These are phyloP conservation scores for Myocastor coypus DNA, from an alignment of 2,113 vertebrate species.

Conservation along the genomic window DNA sequence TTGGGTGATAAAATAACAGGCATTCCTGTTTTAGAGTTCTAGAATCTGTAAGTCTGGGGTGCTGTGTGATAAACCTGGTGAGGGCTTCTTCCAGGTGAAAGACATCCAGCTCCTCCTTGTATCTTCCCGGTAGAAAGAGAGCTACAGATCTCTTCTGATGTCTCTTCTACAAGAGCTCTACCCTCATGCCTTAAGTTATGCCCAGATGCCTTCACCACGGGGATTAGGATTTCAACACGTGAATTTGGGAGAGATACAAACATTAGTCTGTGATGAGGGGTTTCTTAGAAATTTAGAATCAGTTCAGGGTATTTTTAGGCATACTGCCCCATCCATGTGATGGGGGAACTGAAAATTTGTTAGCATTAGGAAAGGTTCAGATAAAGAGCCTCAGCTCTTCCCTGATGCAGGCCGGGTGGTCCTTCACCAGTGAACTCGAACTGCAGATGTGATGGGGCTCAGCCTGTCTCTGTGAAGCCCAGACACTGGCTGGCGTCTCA, in stretches of 20 bases:
- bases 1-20: neutral
- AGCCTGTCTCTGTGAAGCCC: neutral
- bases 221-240: neutral
- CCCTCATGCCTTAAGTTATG: neutral
- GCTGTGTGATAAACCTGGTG: no score
- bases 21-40: neutral
- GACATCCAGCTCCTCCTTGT: neutral
- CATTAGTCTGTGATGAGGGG: neutral
- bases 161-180: neutral
- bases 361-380: neutral
- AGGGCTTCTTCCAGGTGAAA: neutral
- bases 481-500: neutral
- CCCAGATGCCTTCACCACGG: neutral
- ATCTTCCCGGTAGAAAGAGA: neutral
- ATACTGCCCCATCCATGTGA: neutral
- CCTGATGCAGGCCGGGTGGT: neutral
- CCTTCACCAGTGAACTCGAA: neutral
- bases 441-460: neutral
- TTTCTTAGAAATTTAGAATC: slow-evolving; percentile 26
- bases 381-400: neutral
- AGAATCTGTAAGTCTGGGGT: neutral
- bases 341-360: neutral
- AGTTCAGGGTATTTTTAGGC: neutral
- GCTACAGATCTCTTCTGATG: neutral
- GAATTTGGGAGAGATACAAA: neutral